Evolutionary conservation across 2,113 vertebrate genomes (phyloP).

Genomic region (Rhinoderma darwinii): DNA sequence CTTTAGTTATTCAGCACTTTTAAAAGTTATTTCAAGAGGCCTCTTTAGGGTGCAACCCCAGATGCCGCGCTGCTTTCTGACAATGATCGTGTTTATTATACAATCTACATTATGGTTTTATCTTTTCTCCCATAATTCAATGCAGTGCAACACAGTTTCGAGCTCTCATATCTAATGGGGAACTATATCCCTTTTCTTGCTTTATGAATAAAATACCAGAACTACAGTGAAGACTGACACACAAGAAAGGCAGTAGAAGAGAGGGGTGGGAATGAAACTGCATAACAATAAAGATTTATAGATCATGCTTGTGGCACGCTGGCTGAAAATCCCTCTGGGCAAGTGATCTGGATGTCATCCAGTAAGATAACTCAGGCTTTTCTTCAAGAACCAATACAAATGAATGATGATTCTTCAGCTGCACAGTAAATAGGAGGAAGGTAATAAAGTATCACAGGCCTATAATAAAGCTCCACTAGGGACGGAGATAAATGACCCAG

Average conservation of each 20-base stretch:
- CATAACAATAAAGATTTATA: neutral
- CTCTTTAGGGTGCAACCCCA: no score
- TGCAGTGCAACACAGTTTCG: no score
- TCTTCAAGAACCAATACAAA: neutral
- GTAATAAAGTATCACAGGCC: neutral
- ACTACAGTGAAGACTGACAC: neutral
- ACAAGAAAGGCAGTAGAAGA: neutral
- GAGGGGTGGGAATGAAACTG: neutral
- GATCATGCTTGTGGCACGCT: neutral
- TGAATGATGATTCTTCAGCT: neutral
- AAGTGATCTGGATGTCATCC: neutral
- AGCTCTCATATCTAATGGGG: neutral
- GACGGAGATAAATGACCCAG: neutral
- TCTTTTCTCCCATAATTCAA: no score
- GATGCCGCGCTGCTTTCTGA: no score
- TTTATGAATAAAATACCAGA: neutral
- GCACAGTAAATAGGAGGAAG: neutral
- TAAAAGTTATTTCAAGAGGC: no score
- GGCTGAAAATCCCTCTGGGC: neutral
- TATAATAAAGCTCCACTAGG: neutral
- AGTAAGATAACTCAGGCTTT: neutral
- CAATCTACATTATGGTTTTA: no score
- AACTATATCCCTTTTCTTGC: neutral
- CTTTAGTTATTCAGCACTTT: no score
- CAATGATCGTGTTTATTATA: no score